phyloP scores from a whole-genome alignment of 2,797 vertebrate species.

The Cyprinodon diabolis region DNA sequence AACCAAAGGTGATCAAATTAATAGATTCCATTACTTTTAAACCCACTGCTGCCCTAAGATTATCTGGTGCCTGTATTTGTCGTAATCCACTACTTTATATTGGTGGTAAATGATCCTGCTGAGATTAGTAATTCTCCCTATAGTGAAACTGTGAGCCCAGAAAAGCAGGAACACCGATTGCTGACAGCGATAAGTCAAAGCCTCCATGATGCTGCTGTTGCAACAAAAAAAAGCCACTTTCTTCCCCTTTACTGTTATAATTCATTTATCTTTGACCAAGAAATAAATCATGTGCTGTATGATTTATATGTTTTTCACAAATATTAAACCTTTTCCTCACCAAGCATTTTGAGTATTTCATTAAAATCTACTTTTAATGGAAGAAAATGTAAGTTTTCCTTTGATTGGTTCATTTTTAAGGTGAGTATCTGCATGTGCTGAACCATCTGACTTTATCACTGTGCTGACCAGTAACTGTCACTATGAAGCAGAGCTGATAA shows the following conservation, averaged over 20 bases:
- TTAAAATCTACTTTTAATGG: not conserved
- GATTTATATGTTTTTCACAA: slow-evolving; percentile 1
- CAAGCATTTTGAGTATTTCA: not conserved
- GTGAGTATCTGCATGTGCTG: not conserved
- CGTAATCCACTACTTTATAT: slow-evolving; percentile 23
- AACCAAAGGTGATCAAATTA: no score
- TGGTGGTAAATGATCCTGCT: slow-evolving; percentile 15
- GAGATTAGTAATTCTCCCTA: slow-evolving; percentile 19
- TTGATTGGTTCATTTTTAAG: not conserved
- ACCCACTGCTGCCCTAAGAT: not conserved
- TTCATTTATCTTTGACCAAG: slow-evolving; percentile 1
- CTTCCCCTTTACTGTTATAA: slow-evolving; percentile 27
- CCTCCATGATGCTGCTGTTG: slow-evolving; percentile 10
- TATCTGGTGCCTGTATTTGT: not conserved
- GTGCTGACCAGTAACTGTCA: slow-evolving; percentile 35
- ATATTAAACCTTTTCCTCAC: slow-evolving; percentile 1
- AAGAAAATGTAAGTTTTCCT: not conserved
- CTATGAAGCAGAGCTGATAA: slow-evolving; percentile 30
- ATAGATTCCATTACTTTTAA: not conserved
- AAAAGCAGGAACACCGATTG: slow-evolving; percentile 31
- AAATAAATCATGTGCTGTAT: slow-evolving; percentile 14
- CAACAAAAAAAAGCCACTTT: not conserved
- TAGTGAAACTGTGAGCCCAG: slow-evolving; percentile 6
- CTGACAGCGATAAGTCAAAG: slow-evolving; percentile 1
- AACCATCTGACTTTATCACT: slow-evolving; percentile 29